phyloP scores from a whole-genome alignment of 2,888 invertebrate genomes.

The Idaea straminata region DNA sequence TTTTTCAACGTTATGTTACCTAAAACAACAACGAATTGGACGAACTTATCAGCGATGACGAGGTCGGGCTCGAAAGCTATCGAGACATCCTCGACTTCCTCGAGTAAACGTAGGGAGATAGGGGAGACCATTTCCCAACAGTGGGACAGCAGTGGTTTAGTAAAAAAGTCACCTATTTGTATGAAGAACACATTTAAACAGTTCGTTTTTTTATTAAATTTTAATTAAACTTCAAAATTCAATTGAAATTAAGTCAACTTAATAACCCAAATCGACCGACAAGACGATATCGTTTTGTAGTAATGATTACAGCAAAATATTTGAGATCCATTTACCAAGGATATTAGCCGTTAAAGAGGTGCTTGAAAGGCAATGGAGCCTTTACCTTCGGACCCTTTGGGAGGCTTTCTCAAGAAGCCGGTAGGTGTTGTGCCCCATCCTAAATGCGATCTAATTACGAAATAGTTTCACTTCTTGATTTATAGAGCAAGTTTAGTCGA shows the following conservation, averaged over 20 bases:
- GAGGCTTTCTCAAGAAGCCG: slow-evolving; percentile 69
- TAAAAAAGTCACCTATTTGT: neutral
- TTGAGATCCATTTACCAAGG: slow-evolving; percentile 75
- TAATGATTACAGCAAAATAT: slow-evolving; percentile 72
- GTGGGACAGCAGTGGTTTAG: no score
- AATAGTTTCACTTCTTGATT: slow-evolving; percentile 81
- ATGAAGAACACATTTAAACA: neutral
- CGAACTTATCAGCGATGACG: no score
- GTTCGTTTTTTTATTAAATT: neutral
- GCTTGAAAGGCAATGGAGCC: slow-evolving; percentile 72
- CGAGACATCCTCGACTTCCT: no score
- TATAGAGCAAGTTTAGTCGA: slow-evolving; percentile 76
- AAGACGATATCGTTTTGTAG: slow-evolving; percentile 62
- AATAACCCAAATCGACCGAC: slow-evolving; percentile 31
- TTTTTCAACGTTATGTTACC: neutral
- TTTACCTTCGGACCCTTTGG: slow-evolving; percentile 74
- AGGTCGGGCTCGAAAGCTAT: no score
- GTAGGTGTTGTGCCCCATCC: slow-evolving; percentile 75
- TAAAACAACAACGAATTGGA: no score
- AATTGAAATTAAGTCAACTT: neutral
- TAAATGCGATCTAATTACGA: slow-evolving; percentile 81
- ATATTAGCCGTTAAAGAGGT: slow-evolving; percentile 79
- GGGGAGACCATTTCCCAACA: no score
- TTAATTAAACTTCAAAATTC: slow-evolving; percentile 12
- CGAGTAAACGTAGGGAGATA: no score